Evolutionary conservation across 2,797 vertebrate genomes (phyloP), one percentile per base, ranked within the genome.

Genomic region (Zenarchopterus dispar): DNA sequence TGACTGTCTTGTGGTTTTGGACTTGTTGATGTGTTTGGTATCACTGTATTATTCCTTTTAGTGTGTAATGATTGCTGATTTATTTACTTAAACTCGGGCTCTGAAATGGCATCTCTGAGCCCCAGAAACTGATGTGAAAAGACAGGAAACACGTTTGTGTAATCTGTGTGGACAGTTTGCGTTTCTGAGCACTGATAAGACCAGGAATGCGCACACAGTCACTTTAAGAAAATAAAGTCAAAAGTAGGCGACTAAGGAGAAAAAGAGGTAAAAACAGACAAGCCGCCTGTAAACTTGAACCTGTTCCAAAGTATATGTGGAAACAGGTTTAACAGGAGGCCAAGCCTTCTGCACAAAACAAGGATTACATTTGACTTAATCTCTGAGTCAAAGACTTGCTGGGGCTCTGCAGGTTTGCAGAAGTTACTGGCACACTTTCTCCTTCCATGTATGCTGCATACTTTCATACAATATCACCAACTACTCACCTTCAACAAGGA

Each of bases 321-420:
- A 23, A 73, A 78, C 69, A 47, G 55, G 84, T 80, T 85, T 58
- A 15, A 51, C 75, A 21, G 22, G 53, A 54, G 45, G 19, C 10
- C 6, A 42, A 21, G 3, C 1, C 3, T 26, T 7, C 39, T 10
- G 11, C 1, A 5, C 2, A 22, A 52, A 43, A 56, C 47, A 48
- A 17, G 18, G 5, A 54, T 22, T 55, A 15, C 15, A 42, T 39
- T 3, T 48, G 4, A 6, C 6, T 28, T 56, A n/a, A 33, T 65
- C 62, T 56, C 52, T 17, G 10, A 62, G 4, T 4, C 7, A 44
- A 47, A 49, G 4, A 45, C 5, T 4, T 23, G 8, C 0, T 6
- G 2, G 24, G 19, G 1, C 16, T 15, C 22, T 31, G 22, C 23
- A 4, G 15, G 17, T 18, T 43, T 2, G 2, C 10, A 22, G 0